These are phyloP conservation scores for Thaumetopoea pityocampa DNA, from an alignment of 1,140 invertebrate genomes.

Conservation along the genomic window DNA sequence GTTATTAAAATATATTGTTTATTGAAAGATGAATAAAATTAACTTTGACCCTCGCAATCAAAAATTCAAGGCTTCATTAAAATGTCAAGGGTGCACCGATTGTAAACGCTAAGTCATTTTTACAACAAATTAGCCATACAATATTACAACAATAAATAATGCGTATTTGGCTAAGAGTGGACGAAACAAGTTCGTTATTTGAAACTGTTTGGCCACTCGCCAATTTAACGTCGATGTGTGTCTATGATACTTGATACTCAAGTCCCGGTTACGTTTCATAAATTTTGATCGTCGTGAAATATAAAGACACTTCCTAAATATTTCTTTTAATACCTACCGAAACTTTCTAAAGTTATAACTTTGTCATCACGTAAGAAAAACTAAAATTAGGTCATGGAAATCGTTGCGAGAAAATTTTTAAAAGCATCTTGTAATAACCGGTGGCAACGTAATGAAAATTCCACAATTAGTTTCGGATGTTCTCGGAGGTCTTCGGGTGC, in stretches of 20 bases:
- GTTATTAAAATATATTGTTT: too few species aligned
- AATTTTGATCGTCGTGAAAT: constrained; percentile 4
- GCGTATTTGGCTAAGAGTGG: constrained; percentile 40
- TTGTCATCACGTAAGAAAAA: neutral
- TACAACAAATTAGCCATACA: constrained; percentile 5
- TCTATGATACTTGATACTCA: constrained; percentile 53
- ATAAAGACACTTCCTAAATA: constrained; percentile 3
- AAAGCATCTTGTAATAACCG: constrained; percentile 24
- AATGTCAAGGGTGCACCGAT: constrained; percentile 9
- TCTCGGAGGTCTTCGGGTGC: constrained; percentile 26
- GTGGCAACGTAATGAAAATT: constrained; percentile 32
- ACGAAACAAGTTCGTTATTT: constrained; percentile 33
- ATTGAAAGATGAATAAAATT: too few species aligned
- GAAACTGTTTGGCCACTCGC: constrained; percentile 38
- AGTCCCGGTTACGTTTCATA: constrained; percentile 19
- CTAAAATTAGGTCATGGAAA: constrained; percentile 16
- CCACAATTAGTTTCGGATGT: constrained; percentile 43
- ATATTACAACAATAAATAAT: constrained; percentile 23
- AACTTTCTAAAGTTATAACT: neutral
- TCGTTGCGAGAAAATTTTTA: constrained; percentile 10
- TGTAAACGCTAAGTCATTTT: constrained; percentile 1
- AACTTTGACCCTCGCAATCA: too few species aligned
- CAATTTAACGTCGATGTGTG: constrained; percentile 29
- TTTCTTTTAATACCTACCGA: neutral
- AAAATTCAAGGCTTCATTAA: constrained; percentile 12